Conservation (phyloP, 2,888 invertebrate species). For the Aspidapion aeneum region DNA sequence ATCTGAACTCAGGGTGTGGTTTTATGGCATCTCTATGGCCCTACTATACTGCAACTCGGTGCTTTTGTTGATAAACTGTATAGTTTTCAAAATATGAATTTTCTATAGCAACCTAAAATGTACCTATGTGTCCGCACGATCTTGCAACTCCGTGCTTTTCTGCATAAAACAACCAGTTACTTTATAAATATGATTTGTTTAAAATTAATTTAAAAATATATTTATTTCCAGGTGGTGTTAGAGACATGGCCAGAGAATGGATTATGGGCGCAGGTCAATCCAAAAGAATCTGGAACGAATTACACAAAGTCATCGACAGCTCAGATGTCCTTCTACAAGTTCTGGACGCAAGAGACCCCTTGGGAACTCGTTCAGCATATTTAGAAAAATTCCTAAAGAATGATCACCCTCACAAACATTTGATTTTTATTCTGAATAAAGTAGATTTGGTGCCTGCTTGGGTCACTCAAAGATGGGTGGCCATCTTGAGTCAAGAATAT, state of each 20-base stretch:
- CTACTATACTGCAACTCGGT: no score
- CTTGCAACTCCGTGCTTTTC: no score
- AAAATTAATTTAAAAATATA: no score
- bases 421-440: constrained; percentile 97
- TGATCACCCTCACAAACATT: constrained; percentile 95
- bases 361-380: constrained; percentile 91
- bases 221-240: no score
- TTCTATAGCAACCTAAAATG: no score
- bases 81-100: no score
- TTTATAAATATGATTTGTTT: no score
- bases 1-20: no score
- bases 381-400: constrained; percentile 89
- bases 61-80: no score
- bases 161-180: no score
- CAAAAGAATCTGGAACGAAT: constrained; percentile 96
- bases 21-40: no score
- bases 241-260: constrained; percentile 84
- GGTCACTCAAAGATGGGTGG: constrained; percentile 98
- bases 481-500: constrained; percentile 88
- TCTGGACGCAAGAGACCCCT: constrained; percentile 94
- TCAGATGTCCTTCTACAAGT: constrained; percentile 97
- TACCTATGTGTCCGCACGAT: no score
- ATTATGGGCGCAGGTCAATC: constrained; percentile 95
- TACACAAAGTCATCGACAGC: constrained; percentile 98
- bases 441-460: constrained; percentile 95